Evolutionary conservation across 1,140 invertebrate species (phyloP), one percentile per base, ranked within the genome.

Genomic region (Lordiphosa collinella): DNA sequence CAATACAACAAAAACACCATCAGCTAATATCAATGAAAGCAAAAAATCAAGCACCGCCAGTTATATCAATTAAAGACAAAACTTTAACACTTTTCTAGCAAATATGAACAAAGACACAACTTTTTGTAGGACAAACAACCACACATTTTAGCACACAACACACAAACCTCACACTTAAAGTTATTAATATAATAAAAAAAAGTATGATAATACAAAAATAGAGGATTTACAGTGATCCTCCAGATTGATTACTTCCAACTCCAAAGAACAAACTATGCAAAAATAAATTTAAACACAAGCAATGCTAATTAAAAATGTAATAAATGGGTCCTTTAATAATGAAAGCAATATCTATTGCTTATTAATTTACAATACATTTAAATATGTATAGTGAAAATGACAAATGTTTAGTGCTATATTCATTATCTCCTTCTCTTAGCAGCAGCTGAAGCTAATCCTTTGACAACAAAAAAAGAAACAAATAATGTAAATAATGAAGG

Each of bases 121-220:
- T 47, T 69, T 73, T 55, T 52, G 50, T 41, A 36, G 54, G 41
- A 52, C 36, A 54, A 43, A 25, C 22, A 25, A 25, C 22, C 5
- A 68, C 63, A 70, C 57, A 35, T 59, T 61, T 67, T 58, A 66
- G 56, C 56, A 80, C 76, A 80, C 75, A 80, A 82, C 75, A 82
- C 54, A 71, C 61, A 50, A 82, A 80, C 76, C 75, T 80, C 76
- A 82, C 76, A 75, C 65, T 18, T 29, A 67, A 41, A 35, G 22
- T 25, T 25, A 35, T 34, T 35, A 37, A 58, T 29, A 62, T 34
- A 64, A 35, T 49, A 32, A 25, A 35, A 37, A 29, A 35, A 40
- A 22, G n/a, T 25, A 18, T 10, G 1, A 43, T 18, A 25, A 1
- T 12, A 36, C 2, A 12, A 14, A 29, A n/a, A 12, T 12, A 35